A percentile compares a stretch with the other conserved stretches of the same genome.
phyloP scores from a whole-genome alignment of 2,113 vertebrate species.

The Oreotragus oreotragus region DNA sequence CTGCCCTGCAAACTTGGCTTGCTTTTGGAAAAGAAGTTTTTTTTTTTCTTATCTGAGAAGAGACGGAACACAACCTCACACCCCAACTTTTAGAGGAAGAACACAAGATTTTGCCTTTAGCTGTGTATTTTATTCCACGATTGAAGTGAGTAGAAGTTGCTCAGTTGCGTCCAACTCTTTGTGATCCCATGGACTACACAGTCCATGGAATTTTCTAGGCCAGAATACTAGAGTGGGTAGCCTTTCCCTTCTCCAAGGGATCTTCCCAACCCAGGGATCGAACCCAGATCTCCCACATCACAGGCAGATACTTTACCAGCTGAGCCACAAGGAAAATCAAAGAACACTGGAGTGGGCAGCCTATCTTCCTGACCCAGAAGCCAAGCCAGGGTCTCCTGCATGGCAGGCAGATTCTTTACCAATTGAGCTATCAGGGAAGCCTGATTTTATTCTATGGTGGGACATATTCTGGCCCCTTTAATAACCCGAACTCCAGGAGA shows the following conservation, averaged over 20 bases:
- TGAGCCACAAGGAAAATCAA: neutral
- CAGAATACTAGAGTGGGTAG: neutral
- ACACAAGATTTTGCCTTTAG: neutral
- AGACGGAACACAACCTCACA: neutral
- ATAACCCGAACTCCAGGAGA: neutral
- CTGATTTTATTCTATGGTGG: neutral
- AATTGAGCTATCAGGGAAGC: neutral
- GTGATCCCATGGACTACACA: neutral
- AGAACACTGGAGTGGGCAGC: neutral
- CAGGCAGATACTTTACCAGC: neutral
- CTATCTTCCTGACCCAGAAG: accelerated
- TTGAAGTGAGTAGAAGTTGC: neutral
- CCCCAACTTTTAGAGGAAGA: neutral
- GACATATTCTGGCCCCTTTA: neutral
- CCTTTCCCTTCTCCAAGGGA: neutral
- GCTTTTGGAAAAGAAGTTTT: neutral
- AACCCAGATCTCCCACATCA: neutral
- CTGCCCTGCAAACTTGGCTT: neutral
- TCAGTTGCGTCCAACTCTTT: accelerated
- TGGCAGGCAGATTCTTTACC: neutral
- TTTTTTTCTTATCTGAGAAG: neutral
- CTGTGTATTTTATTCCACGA: neutral
- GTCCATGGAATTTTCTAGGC: neutral
- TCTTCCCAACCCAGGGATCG: neutral
- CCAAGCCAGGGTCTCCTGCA: neutral